Conservation (phyloP, 2,888 invertebrate genomes). For the Watsonalla cultraria region DNA sequence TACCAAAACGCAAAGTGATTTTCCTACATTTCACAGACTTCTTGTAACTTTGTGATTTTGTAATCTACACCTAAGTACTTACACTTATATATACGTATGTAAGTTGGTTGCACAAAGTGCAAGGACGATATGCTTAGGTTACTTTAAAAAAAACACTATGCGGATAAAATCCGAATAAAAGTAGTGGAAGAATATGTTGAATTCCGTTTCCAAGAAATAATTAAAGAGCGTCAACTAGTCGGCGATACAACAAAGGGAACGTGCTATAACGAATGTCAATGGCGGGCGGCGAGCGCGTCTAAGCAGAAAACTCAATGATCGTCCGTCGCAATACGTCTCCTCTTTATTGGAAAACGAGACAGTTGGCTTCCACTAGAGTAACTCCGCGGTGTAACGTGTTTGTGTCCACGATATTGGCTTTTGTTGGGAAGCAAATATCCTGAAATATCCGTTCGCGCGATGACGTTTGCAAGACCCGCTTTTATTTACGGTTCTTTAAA, state of each 20-base stretch:
- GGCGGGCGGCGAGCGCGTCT: slow-evolving; percentile 41
- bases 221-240: slow-evolving; percentile 12
- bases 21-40: too few species aligned
- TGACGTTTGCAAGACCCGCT: slow-evolving; percentile 15
- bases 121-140: neutral
- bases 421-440: slow-evolving; percentile 52
- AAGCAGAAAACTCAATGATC: slow-evolving; percentile 70
- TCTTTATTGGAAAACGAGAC: slow-evolving; percentile 73
- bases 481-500: slow-evolving; percentile 21
- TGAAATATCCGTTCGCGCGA: slow-evolving; percentile 38
- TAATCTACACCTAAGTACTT: too few species aligned
- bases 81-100: too few species aligned
- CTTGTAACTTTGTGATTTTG: too few species aligned
- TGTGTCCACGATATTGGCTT: slow-evolving; percentile 57
- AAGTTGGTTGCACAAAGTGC: neutral
- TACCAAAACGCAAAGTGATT: too few species aligned
- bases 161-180: neutral
- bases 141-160: neutral
- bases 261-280: slow-evolving; percentile 34
- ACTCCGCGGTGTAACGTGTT: slow-evolving; percentile 53
- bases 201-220: slow-evolving; percentile 3
- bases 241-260: slow-evolving; percentile 25
- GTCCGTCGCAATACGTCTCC: slow-evolving; percentile 64
- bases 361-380: slow-evolving; percentile 62
- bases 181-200: neutral